Evolutionary conservation across 1,140 invertebrate genomes (phyloP).

Genomic region (Macrotrachela quadricornifera): DNA sequence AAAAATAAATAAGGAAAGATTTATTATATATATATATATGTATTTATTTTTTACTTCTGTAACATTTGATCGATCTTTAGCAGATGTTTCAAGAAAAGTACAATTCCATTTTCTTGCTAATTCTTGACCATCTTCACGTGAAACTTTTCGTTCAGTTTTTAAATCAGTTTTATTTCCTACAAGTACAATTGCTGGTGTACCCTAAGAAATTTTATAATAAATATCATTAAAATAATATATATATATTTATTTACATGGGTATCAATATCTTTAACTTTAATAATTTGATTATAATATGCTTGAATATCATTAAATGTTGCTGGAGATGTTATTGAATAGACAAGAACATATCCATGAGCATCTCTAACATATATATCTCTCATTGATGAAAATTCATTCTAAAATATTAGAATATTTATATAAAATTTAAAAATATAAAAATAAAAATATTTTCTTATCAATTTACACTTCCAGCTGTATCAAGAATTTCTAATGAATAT

Average conservation of each 20-base stretch:
- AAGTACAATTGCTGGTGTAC: background rate
- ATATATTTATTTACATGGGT: too few species aligned
- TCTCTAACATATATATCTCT: conserved; percentile 38
- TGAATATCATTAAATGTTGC: background rate
- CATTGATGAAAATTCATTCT: conserved; percentile 72
- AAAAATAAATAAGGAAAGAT: background rate
- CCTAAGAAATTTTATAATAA: too few species aligned
- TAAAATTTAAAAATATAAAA: too few species aligned
- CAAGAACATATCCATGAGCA: conserved; percentile 73
- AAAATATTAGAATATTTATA: too few species aligned
- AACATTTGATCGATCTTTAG: conserved; percentile 88
- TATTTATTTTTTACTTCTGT: too few species aligned
- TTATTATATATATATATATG: too few species aligned
- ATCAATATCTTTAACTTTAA: background rate
- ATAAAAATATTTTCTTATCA: too few species aligned
- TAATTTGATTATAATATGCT: background rate
- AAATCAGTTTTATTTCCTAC: background rate
- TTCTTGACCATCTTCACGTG: conserved; percentile 42
- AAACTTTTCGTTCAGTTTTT: background rate
- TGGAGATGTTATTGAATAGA: conserved; percentile 39
- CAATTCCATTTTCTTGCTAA: conserved; percentile 80
- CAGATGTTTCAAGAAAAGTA: conserved; percentile 89
- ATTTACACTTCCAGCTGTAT: conserved; percentile 69
- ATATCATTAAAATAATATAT: too few species aligned
- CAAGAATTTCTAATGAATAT: conserved; percentile 93